Evolutionary conservation across 2,113 vertebrate species (phyloP).

Genomic region (Seriola quinqueradiata): DNA sequence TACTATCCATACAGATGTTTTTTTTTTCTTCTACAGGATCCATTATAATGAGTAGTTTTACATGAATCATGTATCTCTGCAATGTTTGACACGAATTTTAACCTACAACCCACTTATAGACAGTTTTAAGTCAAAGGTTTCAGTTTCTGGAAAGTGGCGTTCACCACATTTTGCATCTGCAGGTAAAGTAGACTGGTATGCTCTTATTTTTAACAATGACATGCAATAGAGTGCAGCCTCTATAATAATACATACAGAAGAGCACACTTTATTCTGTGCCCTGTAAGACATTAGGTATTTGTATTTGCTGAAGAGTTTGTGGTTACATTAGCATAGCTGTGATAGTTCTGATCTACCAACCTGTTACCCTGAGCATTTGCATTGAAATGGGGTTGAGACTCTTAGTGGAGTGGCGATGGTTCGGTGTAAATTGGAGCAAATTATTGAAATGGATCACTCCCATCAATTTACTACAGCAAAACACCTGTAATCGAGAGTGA

Average conservation of each 20-base stretch:
- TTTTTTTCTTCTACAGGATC: background rate
- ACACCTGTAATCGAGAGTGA: constrained; percentile 32
- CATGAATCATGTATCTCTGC: too few species aligned
- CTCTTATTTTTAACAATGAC: too few species aligned
- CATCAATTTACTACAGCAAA: constrained; percentile 18
- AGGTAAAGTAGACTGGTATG: background rate
- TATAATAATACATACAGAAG: background rate
- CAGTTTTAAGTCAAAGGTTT: background rate
- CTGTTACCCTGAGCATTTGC: constrained; percentile 10
- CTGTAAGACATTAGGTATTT: background rate
- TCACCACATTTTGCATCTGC: background rate
- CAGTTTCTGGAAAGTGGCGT: background rate
- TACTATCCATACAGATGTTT: background rate
- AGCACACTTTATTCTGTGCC: background rate
- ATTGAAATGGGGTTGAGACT: constrained; percentile 26
- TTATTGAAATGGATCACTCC: constrained; percentile 29
- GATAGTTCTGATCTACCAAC: constrained; percentile 36
- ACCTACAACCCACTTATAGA: background rate
- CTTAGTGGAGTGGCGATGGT: background rate
- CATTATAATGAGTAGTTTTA: background rate
- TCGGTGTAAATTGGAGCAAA: constrained; percentile 24
- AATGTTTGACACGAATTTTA: background rate
- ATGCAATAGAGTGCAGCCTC: too few species aligned
- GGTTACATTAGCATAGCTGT: background rate
- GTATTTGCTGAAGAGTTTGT: constrained; percentile 2